Evolutionary conservation across 2,113 vertebrate genomes (phyloP).

Genomic region (Heloderma charlesbogerti): DNA sequence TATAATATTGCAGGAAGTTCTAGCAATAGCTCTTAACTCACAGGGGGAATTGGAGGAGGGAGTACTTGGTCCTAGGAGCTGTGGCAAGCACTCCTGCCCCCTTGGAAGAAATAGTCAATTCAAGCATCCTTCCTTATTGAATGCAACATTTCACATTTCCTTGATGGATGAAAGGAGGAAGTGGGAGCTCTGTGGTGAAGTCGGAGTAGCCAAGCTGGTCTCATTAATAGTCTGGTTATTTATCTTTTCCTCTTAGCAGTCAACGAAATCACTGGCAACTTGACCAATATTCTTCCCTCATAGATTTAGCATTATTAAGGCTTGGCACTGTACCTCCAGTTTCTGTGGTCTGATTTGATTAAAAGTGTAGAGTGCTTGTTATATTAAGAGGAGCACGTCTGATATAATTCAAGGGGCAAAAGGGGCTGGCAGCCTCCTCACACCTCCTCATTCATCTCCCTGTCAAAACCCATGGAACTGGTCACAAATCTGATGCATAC

Average conservation of each 20-base stretch:
- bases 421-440: not conserved
- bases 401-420: conserved; percentile 9
- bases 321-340: not conserved
- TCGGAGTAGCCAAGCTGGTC: not conserved
- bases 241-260: not conserved
- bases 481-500: not conserved
- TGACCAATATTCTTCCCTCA: not conserved
- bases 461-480: not conserved
- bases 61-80: not conserved
- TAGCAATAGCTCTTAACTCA: not conserved
- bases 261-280: not conserved
- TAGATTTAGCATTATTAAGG: conserved; percentile 1
- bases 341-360: not conserved
- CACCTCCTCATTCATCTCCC: not conserved
- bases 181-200: not conserved
- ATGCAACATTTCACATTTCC: not conserved
- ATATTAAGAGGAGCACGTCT: not conserved
- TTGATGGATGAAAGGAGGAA: conserved; percentile 50
- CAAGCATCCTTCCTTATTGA: not conserved
- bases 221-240: not conserved
- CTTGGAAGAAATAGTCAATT: not conserved
- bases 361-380: not conserved
- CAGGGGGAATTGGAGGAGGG: not conserved
- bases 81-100: not conserved
- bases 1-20: not conserved